Percentiles rank a stretch among this genome's conserved stretches.
phyloP scores from a whole-genome alignment of 2,797 vertebrate genomes.

The Distichodus sexfasciatus region DNA sequence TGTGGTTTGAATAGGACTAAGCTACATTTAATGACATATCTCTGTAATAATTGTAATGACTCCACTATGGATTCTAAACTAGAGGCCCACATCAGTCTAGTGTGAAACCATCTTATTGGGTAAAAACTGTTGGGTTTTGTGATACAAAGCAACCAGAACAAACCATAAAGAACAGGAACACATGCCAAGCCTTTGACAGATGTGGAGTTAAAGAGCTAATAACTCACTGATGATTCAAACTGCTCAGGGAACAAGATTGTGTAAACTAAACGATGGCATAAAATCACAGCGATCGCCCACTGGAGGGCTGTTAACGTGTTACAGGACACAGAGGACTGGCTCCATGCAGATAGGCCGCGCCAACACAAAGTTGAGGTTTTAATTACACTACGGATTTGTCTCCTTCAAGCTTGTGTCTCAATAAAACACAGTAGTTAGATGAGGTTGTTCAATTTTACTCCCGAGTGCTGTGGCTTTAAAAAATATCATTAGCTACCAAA shows the following conservation, averaged over 20 bases:
- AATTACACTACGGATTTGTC: constrained; percentile 39
- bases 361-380: constrained; percentile 35
- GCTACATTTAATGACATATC: too few relatives aligned
- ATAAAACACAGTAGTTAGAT: constrained; percentile 33
- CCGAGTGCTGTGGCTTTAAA: constrained; percentile 33
- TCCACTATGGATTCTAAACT: too few relatives aligned
- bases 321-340: constrained; percentile 15
- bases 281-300: constrained; percentile 24
- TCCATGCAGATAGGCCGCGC: constrained; percentile 9
- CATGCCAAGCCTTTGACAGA: constrained; percentile 7
- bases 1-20: too few relatives aligned
- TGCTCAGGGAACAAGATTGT: constrained; percentile 1
- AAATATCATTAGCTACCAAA: constrained; percentile 42
- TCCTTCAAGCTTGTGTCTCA: constrained; percentile 30
- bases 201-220: constrained; percentile 29
- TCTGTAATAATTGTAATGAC: too few relatives aligned
- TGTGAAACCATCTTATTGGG: not conserved
- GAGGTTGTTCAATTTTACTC: constrained; percentile 45
- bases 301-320: constrained; percentile 35
- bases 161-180: not conserved
- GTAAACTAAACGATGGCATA: constrained; percentile 16
- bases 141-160: not conserved
- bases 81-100: too few relatives aligned
- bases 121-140: not conserved
- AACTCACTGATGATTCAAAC: constrained; percentile 12